Evolutionary conservation across 1,140 invertebrate species (phyloP).

Genomic region (Drosophila nannoptera): DNA sequence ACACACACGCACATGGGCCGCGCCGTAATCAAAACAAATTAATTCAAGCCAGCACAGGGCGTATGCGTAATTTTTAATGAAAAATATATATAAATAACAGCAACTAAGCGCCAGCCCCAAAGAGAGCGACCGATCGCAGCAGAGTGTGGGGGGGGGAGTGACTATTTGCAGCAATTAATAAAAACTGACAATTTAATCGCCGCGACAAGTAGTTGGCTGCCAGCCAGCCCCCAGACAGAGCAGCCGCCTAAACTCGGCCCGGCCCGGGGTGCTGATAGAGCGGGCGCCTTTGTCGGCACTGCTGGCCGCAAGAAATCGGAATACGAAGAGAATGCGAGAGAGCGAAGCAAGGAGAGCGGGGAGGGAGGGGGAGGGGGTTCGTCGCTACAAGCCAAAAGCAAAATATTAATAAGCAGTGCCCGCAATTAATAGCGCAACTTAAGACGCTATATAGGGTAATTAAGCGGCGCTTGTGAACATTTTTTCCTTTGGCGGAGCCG

Average conservation of each 20-base stretch:
- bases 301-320: slow-evolving; percentile 43
- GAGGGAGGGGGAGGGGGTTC: not conserved
- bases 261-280: not conserved
- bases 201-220: slow-evolving; percentile 76
- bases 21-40: slow-evolving; percentile 64
- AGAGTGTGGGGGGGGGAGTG: not conserved
- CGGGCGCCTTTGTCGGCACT: slow-evolving; percentile 66
- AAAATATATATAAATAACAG: slow-evolving; percentile 22
- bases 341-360: not conserved
- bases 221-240: slow-evolving; percentile 68
- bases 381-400: slow-evolving; percentile 55
- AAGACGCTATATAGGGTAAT: slow-evolving; percentile 78
- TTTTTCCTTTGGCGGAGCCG: slow-evolving; percentile 70
- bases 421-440: slow-evolving; percentile 78
- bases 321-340: slow-evolving; percentile 4
- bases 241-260: slow-evolving; percentile 17
- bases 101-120: slow-evolving; percentile 44
- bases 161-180: slow-evolving; percentile 77
- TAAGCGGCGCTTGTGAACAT: slow-evolving; percentile 77
- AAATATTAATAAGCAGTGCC: slow-evolving; percentile 77
- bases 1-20: slow-evolving; percentile 1
- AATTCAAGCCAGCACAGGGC: slow-evolving; percentile 68
- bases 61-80: slow-evolving; percentile 65
- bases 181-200: slow-evolving; percentile 77
- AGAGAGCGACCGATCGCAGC: slow-evolving; percentile 1